phyloP scores from a whole-genome alignment of 2,888 invertebrate genomes.

The Rotaria sp. region DNA sequence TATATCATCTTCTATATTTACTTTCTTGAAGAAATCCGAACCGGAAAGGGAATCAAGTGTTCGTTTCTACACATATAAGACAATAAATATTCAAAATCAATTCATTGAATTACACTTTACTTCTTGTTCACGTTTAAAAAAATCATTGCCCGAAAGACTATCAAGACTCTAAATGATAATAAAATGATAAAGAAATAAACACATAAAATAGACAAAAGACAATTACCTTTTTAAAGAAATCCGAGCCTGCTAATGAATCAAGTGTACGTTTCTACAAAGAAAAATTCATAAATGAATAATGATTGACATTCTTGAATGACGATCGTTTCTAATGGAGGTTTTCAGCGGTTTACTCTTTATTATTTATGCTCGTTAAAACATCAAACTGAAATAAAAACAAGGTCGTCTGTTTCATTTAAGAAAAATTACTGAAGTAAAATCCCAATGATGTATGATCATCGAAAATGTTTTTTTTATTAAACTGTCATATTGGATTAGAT shows the following conservation, averaged over 20 bases:
- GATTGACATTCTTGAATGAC: not conserved
- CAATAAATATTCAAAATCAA: not conserved
- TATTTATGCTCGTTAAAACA: not conserved
- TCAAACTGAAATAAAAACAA: not conserved
- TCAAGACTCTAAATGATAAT: not conserved
- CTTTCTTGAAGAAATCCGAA: not conserved
- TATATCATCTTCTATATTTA: not conserved
- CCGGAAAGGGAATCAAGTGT: not conserved
- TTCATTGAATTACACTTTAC: not conserved
- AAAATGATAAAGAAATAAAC: not conserved
- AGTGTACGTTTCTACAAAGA: not conserved
- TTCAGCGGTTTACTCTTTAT: not conserved
- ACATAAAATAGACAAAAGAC: not conserved
- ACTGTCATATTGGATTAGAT: not conserved
- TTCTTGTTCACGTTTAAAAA: not conserved
- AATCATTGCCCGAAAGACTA: constrained; percentile 1
- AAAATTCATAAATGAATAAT: not conserved
- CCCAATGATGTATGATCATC: not conserved
- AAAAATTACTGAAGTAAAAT: not conserved
- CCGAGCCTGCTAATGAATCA: not conserved
- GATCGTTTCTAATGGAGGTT: not conserved
- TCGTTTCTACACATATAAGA: not conserved
- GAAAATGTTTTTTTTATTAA: not conserved
- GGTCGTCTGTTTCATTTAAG: not conserved
- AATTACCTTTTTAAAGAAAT: not conserved